These are phyloP conservation scores for Sweltsa coloradensis DNA, from an alignment of 1,140 invertebrate genomes.

Conservation along the genomic window DNA sequence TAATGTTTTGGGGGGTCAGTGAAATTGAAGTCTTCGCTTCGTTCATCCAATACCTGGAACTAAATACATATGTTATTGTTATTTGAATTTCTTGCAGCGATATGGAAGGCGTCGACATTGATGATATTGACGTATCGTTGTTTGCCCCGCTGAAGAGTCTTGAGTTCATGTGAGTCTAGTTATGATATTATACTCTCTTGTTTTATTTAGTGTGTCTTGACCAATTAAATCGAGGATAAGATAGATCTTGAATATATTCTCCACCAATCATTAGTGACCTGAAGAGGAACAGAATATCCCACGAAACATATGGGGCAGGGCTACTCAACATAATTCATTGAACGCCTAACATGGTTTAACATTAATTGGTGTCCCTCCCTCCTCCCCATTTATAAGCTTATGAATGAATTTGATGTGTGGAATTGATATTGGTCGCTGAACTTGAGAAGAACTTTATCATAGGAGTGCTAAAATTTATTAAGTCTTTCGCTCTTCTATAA, in stretches of 20 bases:
- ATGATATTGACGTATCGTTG: slow-evolving; percentile 37
- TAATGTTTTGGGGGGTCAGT: not conserved
- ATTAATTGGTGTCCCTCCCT: too few species aligned
- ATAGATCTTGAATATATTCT: not conserved
- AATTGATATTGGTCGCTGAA: too few species aligned
- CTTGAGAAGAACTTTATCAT: too few species aligned
- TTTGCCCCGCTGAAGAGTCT: slow-evolving; percentile 37
- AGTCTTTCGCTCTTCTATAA: too few species aligned
- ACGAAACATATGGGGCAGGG: not conserved
- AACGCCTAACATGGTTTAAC: not conserved
- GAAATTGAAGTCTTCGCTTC: slow-evolving; percentile 22
- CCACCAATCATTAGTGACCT: not conserved
- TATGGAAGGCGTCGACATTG: slow-evolving; percentile 40
- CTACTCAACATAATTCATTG: not conserved
- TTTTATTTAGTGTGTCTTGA: not conserved
- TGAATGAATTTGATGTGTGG: too few species aligned
- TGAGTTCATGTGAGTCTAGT: slow-evolving; percentile 33
- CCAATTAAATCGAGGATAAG: not conserved
- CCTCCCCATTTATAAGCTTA: too few species aligned
- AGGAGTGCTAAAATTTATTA: too few species aligned
- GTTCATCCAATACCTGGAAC: not conserved
- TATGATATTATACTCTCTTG: not conserved
- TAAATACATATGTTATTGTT: not conserved
- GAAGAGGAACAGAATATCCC: too few species aligned
- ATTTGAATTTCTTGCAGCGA: slow-evolving; percentile 24